These are phyloP conservation scores for Frankliniella fusca DNA, from an alignment of 2,888 invertebrate genomes.

Conservation along the genomic window DNA sequence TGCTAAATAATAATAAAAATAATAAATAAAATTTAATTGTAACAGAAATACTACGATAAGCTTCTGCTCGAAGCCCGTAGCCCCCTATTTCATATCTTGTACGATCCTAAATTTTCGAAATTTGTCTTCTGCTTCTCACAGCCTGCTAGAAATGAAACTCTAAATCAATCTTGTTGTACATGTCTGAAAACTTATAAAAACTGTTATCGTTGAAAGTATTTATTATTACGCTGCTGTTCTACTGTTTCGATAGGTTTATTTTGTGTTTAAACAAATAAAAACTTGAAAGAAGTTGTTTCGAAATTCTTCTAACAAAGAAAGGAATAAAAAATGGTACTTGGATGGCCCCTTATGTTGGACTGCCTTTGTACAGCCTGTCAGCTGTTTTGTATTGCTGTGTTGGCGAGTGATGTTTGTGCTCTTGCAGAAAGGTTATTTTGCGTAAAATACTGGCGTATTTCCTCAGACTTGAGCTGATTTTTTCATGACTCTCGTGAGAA, in stretches of 20 bases:
- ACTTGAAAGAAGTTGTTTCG: neutral
- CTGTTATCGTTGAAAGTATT: neutral
- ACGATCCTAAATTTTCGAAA: neutral
- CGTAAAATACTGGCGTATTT: neutral
- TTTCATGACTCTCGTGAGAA: neutral
- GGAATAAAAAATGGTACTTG: neutral
- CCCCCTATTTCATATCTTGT: neutral
- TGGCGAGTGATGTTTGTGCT: conserved; percentile 9
- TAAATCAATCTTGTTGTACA: neutral
- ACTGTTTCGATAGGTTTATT: neutral
- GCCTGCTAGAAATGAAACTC: neutral
- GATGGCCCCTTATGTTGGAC: neutral
- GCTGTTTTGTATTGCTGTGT: conserved; percentile 24
- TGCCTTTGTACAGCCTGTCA: neutral
- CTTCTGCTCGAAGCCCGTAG: neutral
- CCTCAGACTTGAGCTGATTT: neutral
- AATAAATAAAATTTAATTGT: neutral
- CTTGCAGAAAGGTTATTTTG: neutral
- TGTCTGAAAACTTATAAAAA: neutral
- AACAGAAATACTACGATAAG: neutral
- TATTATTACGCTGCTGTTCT: too few relatives aligned
- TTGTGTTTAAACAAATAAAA: neutral
- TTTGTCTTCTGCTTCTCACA: conserved; percentile 2
- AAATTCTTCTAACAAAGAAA: neutral
- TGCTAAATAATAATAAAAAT: neutral